Conservation (phyloP, 2,797 vertebrate species). For the Martes flavigula region DNA sequence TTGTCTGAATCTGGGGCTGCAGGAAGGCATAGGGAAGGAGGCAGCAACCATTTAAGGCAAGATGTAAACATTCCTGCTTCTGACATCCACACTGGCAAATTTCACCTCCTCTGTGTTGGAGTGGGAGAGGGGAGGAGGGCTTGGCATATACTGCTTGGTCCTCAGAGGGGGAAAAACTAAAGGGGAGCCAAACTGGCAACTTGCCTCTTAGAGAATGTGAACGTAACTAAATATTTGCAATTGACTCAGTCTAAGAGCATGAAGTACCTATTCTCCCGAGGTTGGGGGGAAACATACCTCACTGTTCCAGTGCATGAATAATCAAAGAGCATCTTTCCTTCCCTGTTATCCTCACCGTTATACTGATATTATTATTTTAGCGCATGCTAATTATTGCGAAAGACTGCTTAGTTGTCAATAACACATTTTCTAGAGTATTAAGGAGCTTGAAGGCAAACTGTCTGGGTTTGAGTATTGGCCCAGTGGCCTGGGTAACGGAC, state of each 20-base stretch:
- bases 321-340: background rate
- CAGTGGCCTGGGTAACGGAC: background rate
- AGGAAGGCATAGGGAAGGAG: background rate
- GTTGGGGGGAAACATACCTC: background rate
- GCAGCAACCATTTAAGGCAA: background rate
- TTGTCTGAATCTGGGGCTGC: background rate
- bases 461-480: background rate
- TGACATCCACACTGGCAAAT: background rate
- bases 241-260: background rate
- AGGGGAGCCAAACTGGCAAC: background rate
- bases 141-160: background rate
- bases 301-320: background rate
- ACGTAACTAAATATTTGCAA: background rate
- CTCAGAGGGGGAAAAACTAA: background rate
- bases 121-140: background rate
- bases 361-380: background rate
- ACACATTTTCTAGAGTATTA: background rate
- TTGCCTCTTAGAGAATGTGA: background rate
- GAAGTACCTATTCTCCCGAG: background rate
- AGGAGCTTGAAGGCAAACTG: background rate
- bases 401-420: background rate
- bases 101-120: background rate
- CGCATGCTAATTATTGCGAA: rapidly evolving
- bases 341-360: background rate
- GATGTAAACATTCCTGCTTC: background rate